Percentiles rank a stretch among this genome's conserved stretches.
Evolutionary conservation across 2,888 invertebrate species (phyloP).

Genomic region (Leucophenga montana): DNA sequence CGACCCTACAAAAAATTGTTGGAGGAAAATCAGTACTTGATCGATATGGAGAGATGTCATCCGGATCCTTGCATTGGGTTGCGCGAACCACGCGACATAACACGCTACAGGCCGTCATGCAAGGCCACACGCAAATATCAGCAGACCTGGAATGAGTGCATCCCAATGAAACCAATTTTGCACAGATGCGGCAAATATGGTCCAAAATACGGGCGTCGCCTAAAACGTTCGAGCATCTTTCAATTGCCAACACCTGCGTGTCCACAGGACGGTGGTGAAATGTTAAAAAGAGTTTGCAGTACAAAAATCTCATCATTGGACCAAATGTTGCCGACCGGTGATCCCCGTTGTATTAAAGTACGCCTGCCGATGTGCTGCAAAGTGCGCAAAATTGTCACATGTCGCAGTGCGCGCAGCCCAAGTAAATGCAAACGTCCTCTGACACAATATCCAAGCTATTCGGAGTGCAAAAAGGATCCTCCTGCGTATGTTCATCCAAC

Average conservation of each 20-base stretch:
- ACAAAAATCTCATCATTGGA: slow-evolving; percentile 3
- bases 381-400: not conserved
- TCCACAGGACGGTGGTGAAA: not conserved
- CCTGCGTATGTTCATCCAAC: slow-evolving; percentile 11
- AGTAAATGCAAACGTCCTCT: slow-evolving; percentile 17
- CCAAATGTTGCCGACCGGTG: not conserved
- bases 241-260: not conserved
- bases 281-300: slow-evolving; percentile 12
- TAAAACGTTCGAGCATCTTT: not conserved
- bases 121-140: not conserved
- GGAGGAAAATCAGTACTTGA: not conserved
- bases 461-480: slow-evolving; percentile 41
- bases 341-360: slow-evolving; percentile 13
- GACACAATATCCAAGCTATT: slow-evolving; percentile 44
- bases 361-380: slow-evolving; percentile 2
- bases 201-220: not conserved
- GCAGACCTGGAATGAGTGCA: not conserved
- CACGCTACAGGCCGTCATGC: not conserved
- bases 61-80: not conserved
- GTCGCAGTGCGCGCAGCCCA: slow-evolving; percentile 1
- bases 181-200: not conserved
- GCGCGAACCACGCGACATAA: not conserved
- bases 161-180: not conserved
- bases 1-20: not conserved
- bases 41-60: not conserved